Conservation (phyloP, 2,888 invertebrate species). For the Apotomis capreana region DNA sequence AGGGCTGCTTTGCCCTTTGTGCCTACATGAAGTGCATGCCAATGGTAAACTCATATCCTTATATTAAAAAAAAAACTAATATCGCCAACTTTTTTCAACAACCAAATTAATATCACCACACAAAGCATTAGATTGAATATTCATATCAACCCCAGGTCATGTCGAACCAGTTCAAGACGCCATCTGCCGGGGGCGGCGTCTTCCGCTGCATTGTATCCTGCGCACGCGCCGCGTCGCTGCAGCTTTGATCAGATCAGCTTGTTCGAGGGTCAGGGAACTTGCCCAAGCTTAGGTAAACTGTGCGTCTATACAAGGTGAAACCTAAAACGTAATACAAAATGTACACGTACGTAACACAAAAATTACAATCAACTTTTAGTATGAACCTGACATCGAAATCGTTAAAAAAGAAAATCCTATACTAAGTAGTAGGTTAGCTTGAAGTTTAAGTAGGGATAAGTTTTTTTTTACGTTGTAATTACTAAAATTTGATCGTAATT, state of each 20-base stretch:
- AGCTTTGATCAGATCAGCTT: constrained; percentile 46
- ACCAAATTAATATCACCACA: constrained; percentile 34
- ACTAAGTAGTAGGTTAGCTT: too few species aligned
- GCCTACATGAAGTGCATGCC: not conserved
- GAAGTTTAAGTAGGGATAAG: too few species aligned
- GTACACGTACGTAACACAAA: too few species aligned
- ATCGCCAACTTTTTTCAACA: constrained; percentile 21
- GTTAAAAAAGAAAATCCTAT: too few species aligned
- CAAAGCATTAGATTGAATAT: constrained; percentile 47
- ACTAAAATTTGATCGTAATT: too few species aligned
- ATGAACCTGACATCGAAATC: too few species aligned
- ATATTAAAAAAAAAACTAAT: not conserved
- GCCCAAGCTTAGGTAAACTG: constrained; percentile 2
- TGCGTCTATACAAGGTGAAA: too few species aligned
- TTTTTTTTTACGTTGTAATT: too few species aligned
- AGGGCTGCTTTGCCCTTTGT: not conserved
- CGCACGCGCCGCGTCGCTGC: constrained; percentile 73
- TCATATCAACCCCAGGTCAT: constrained; percentile 60
- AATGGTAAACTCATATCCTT: not conserved
- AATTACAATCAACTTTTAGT: too few species aligned
- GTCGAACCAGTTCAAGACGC: constrained; percentile 66
- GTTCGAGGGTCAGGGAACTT: constrained; percentile 53
- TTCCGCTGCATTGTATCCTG: constrained; percentile 78
- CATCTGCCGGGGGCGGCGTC: constrained; percentile 79
- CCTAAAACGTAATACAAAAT: too few species aligned